Conservation (phyloP, 1,140 invertebrate genomes). For the Drosophila kikkawai region DNA sequence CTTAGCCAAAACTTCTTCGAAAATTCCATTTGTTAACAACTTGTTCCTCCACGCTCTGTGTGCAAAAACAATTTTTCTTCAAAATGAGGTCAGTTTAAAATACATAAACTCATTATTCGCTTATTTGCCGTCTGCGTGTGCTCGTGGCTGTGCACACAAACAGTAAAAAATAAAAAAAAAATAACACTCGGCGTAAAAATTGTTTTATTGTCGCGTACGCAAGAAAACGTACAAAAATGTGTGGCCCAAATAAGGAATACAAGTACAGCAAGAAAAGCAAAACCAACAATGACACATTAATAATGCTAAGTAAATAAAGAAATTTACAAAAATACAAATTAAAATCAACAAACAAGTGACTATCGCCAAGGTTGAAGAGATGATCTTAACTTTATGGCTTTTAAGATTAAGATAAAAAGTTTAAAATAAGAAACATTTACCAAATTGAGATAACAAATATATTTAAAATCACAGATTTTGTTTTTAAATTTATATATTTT, state of each 20-base stretch:
- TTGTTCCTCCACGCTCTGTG: constrained; percentile 33
- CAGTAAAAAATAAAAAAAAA: constrained; percentile 40
- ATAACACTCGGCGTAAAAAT: constrained; percentile 45
- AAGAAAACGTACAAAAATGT: constrained; percentile 64
- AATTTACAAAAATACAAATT: constrained; percentile 29
- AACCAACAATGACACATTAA: constrained; percentile 44
- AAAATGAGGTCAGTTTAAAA: constrained; percentile 60
- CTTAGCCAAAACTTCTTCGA: constrained; percentile 30
- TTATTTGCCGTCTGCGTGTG: constrained; percentile 47
- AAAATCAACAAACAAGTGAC: constrained; percentile 25
- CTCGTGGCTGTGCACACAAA: constrained; percentile 44
- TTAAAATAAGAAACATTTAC: not conserved
- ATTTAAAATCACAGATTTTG: not conserved
- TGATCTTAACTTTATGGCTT: constrained; percentile 17
- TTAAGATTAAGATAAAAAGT: constrained; percentile 4
- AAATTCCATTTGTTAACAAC: constrained; percentile 47
- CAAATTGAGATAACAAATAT: not conserved
- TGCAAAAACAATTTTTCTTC: constrained; percentile 52
- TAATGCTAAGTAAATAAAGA: constrained; percentile 60
- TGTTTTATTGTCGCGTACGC: constrained; percentile 60
- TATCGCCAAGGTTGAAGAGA: constrained; percentile 14
- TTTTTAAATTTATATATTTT: not conserved
- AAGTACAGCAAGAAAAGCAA: constrained; percentile 26
- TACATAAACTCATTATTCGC: constrained; percentile 55
- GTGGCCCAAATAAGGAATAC: constrained; percentile 58